These are phyloP conservation scores for Polietes domitor DNA, from an alignment of 2,888 invertebrate genomes.

Conservation along the genomic window DNA sequence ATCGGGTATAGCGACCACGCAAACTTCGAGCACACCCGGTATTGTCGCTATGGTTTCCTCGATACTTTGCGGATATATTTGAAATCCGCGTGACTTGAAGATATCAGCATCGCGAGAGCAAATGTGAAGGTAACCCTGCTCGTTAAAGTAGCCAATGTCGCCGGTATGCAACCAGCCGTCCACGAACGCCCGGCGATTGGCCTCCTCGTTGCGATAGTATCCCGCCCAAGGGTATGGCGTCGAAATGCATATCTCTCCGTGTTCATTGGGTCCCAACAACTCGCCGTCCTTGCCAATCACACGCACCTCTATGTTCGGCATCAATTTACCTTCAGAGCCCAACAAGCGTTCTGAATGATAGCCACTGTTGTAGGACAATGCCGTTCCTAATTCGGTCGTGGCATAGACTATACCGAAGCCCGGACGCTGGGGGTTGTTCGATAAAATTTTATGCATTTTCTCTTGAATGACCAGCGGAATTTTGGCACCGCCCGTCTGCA, in stretches of 20 bases:
- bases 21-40: constrained; percentile 73
- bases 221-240: constrained; percentile 73
- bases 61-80: constrained; percentile 76
- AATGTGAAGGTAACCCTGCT: constrained; percentile 74
- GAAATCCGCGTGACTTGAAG: constrained; percentile 75
- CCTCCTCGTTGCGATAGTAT: constrained; percentile 74
- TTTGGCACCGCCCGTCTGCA: constrained; percentile 74
- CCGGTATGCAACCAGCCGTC: constrained; percentile 75
- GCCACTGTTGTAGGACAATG: constrained; percentile 68
- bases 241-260: constrained; percentile 74
- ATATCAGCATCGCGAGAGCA: constrained; percentile 76
- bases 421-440: constrained; percentile 49
- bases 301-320: constrained; percentile 71
- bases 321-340: constrained; percentile 74
- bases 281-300: constrained; percentile 74
- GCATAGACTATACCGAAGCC: constrained; percentile 74
- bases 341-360: constrained; percentile 60
- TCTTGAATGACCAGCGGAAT: constrained; percentile 70
- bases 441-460: constrained; percentile 70
- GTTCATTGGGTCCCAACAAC: constrained; percentile 72
- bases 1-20: constrained; percentile 76
- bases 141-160: constrained; percentile 77
- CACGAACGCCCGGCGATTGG: constrained; percentile 69
- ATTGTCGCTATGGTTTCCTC: constrained; percentile 74
- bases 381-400: constrained; percentile 72